Evolutionary conservation across 2,113 vertebrate species (phyloP), one percentile per base, ranked within the genome.

Genomic region (Chitala chitala): DNA sequence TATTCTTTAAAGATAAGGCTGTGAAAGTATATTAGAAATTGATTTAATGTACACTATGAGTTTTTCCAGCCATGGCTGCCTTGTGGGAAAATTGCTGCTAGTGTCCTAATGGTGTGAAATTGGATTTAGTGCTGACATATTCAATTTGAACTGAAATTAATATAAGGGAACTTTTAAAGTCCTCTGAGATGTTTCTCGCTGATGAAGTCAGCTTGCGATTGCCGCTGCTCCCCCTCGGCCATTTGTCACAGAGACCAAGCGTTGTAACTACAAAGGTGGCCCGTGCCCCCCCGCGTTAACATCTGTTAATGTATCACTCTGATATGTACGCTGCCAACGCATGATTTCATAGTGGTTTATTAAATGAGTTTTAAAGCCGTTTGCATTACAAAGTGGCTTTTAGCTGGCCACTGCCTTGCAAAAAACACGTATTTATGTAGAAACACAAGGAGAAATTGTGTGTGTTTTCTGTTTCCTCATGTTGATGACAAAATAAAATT

Each of bases 61-160:
- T 51, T 50, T 64, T 73, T 58, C 24, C 3, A 3, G 5, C 29
- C 72, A 31, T 33, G 26, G 24, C 72, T 56, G 75, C 69, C 69
- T 40, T 4, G 38, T 29, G 66, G 61, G 48, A 29, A 66, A 58
- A 72, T 65, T 76, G 17, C 70, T 71, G 38, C 50, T 61, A 66
- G 69, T 72, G 33, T 42, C 56, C 75, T 56, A 69, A 61, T 73
- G 54, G 42, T 73, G 54, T 48, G 40, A 77, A 61, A 76, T 72
- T 71, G 69, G 68, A 76, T 72, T 76, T 72, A 72, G 46, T 72
- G 75, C 58, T 65, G 75, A 72, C 75, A 72, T 51, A 55, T 42
- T 72, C 48, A 71, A 72, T 71, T 76, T 71, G 66, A 36, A n/a
- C 15, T 33, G 63, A 77, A 61, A 77, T 77, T 36, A 77, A 72